Conservation (phyloP, 2,797 vertebrate species). For the Anguilla marmorata region DNA sequence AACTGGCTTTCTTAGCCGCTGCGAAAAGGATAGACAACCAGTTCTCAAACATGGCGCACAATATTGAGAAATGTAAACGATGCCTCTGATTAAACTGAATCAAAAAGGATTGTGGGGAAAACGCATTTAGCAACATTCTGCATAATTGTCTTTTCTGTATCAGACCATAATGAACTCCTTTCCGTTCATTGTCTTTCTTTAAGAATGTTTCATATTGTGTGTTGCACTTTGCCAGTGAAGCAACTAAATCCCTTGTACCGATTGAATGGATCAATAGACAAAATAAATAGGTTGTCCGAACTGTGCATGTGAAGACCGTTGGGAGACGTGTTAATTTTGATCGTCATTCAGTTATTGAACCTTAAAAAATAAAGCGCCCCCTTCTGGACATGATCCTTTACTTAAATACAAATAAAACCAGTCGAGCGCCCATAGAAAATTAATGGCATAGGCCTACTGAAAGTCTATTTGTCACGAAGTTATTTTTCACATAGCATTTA, state of each 20-base stretch:
- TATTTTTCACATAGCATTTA: not conserved
- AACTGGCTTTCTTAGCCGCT: not conserved
- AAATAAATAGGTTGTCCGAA: not conserved
- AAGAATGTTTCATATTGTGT: not conserved
- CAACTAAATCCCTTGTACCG: not conserved
- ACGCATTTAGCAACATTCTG: not conserved
- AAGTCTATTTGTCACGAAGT: not conserved
- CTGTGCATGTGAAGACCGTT: not conserved
- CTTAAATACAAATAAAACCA: not conserved
- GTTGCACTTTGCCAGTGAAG: not conserved
- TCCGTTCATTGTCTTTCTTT: not conserved
- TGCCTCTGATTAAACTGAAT: not conserved
- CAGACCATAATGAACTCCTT: not conserved
- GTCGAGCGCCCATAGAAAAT: not conserved
- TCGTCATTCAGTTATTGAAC: not conserved
- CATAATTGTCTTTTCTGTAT: not conserved
- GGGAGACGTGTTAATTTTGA: not conserved
- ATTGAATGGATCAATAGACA: not conserved
- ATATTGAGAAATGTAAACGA: not conserved
- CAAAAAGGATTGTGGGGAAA: not conserved
- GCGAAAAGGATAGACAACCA: not conserved
- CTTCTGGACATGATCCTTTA: conserved; percentile 26
- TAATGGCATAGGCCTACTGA: not conserved
- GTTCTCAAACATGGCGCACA: not conserved
- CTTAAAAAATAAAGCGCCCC: conserved; percentile 25